These are phyloP conservation scores for Sebastes baramenuke DNA, from an alignment of 2,797 vertebrate genomes.

Conservation along the genomic window DNA sequence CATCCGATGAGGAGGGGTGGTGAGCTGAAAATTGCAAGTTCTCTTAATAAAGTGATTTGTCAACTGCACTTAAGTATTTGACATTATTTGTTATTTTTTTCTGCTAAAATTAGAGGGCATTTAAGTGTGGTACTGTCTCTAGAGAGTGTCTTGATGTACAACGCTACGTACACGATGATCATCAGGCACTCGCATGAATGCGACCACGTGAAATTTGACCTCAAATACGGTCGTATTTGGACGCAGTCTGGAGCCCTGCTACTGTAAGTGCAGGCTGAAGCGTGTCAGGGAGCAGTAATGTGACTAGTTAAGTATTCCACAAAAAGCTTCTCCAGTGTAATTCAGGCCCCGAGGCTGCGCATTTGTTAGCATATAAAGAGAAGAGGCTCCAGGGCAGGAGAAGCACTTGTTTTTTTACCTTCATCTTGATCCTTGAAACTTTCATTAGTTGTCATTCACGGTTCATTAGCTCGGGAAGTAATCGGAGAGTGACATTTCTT, in stretches of 20 bases:
- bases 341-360: constrained; percentile 27
- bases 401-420: constrained; percentile 1
- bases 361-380: constrained; percentile 60
- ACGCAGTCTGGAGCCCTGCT: background rate
- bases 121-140: background rate
- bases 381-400: constrained; percentile 35
- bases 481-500: background rate
- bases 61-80: background rate
- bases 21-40: background rate
- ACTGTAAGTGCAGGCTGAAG: background rate
- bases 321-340: constrained; percentile 23
- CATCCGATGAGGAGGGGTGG: background rate
- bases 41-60: background rate
- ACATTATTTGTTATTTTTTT: background rate
- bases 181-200: too few species aligned
- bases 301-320: constrained; percentile 39
- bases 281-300: constrained; percentile 26
- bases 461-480: background rate
- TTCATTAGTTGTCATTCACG: constrained; percentile 12
- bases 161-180: too few species aligned
- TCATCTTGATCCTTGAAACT: constrained; percentile 30
- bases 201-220: too few species aligned
- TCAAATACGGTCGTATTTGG: background rate
- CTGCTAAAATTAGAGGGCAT: background rate
- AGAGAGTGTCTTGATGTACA: background rate